Evolutionary conservation across 2,797 vertebrate species (phyloP).

Genomic region (Rhinoraja longicauda): DNA sequence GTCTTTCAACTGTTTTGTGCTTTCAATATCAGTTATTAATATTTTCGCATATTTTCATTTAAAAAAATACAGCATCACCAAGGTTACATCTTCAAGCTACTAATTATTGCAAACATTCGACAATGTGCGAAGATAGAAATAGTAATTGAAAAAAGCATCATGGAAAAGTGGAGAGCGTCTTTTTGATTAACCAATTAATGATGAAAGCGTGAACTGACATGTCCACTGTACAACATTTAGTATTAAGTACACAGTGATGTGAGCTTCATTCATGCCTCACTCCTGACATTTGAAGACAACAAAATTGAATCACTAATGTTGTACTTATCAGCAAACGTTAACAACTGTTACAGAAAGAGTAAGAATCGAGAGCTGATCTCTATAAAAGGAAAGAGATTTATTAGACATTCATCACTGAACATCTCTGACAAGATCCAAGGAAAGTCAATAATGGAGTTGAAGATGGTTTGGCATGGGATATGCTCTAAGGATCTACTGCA

Average conservation of each 20-base stretch:
- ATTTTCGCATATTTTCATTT: constrained; percentile 8
- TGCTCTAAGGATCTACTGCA: too few relatives aligned
- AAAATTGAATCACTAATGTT: not conserved
- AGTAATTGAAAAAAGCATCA: not conserved
- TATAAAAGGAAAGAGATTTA: too few relatives aligned
- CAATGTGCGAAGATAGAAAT: not conserved
- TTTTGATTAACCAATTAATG: not conserved
- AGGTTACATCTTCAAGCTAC: not conserved
- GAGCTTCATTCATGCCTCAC: not conserved
- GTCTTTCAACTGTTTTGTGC: not conserved
- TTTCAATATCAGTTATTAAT: not conserved
- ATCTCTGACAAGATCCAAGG: too few relatives aligned
- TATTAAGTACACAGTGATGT: not conserved
- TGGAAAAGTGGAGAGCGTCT: not conserved
- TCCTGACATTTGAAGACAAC: not conserved
- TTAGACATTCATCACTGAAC: too few relatives aligned
- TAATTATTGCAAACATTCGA: not conserved
- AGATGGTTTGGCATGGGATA: too few relatives aligned
- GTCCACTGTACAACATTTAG: not conserved
- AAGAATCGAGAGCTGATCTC: not conserved
- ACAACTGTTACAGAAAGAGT: not conserved
- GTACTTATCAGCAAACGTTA: not conserved
- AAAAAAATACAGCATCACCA: not conserved
- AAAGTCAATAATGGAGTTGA: too few relatives aligned
- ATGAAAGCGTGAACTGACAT: not conserved